Evolutionary conservation across 2,113 vertebrate species (phyloP).

Genomic region (Albula goreensis): DNA sequence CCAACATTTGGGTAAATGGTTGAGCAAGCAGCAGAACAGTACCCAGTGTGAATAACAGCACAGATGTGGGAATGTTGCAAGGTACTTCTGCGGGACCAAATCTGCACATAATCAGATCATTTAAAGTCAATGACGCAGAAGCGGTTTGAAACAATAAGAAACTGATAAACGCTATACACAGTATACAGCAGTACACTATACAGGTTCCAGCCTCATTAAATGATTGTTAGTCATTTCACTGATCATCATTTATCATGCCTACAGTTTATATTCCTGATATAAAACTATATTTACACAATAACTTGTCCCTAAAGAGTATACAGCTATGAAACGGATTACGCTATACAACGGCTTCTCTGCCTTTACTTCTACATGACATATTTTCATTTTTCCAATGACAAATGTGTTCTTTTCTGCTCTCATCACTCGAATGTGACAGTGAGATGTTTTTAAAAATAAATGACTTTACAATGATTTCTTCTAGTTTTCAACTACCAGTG

Average conservation of each 20-base stretch:
- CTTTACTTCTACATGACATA: conserved; percentile 15
- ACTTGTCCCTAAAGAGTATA: conserved; percentile 49
- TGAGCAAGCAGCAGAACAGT: neutral
- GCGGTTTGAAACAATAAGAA: neutral
- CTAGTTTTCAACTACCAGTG: conserved; percentile 57
- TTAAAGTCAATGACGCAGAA: neutral
- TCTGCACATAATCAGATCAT: neutral
- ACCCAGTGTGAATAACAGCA: neutral
- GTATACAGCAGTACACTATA: neutral
- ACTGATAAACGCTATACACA: neutral
- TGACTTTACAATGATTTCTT: conserved; percentile 51
- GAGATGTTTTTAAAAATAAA: conserved; percentile 68
- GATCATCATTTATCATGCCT: neutral
- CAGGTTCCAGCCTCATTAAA: neutral
- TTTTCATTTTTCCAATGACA: conserved; percentile 15
- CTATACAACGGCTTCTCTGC: conserved; percentile 18
- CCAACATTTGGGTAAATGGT: neutral
- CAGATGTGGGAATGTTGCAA: neutral
- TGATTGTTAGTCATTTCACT: neutral
- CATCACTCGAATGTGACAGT: conserved; percentile 18
- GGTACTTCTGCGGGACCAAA: neutral
- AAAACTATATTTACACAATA: conserved; percentile 31
- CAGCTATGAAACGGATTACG: conserved; percentile 52
- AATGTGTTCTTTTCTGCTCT: conserved; percentile 18
- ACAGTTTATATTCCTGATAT: neutral